A percentile compares a stretch with the other conserved stretches of the same genome.
phyloP scores from a whole-genome alignment of 2,113 vertebrate genomes.

The Albula goreensis region DNA sequence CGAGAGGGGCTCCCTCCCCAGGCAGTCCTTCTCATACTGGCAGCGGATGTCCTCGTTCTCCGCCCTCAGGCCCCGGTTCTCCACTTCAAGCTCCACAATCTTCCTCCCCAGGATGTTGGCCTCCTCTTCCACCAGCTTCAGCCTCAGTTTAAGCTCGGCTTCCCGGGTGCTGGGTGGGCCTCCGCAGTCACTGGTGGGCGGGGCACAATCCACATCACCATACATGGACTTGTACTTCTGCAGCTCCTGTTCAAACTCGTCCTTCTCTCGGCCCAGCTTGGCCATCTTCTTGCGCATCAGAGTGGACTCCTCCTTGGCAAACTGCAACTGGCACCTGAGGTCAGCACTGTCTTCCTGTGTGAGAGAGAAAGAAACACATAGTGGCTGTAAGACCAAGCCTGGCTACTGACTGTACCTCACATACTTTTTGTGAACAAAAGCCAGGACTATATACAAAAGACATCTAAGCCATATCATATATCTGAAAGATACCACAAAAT shows the following conservation, averaged over 20 bases:
- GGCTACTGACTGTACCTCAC: not conserved
- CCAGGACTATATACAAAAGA: not conserved
- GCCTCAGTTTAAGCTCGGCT: slow-evolving; percentile 89
- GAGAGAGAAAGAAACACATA: slow-evolving; percentile 28
- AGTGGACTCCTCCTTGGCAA: slow-evolving; percentile 91
- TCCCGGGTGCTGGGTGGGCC: slow-evolving; percentile 93
- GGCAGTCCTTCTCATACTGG: slow-evolving; percentile 87
- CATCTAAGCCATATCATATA: not conserved
- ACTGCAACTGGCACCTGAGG: slow-evolving; percentile 92
- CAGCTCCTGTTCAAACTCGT: slow-evolving; percentile 88
- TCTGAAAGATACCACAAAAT: not conserved
- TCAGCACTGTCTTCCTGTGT: slow-evolving; percentile 91
- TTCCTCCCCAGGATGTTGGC: slow-evolving; percentile 96
- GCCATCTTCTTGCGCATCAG: slow-evolving; percentile 97
- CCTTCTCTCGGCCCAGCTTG: slow-evolving; percentile 95
- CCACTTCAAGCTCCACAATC: slow-evolving; percentile 95
- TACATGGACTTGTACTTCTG: slow-evolving; percentile 96
- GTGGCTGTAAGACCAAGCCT: not conserved
- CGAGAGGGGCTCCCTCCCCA: slow-evolving; percentile 82
- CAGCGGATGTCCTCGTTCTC: slow-evolving; percentile 93
- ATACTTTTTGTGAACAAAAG: not conserved
- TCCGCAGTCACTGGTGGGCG: slow-evolving; percentile 92
- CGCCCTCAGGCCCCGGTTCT: slow-evolving; percentile 91
- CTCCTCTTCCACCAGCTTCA: slow-evolving; percentile 94
- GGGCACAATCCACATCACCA: slow-evolving; percentile 90